Conservation (phyloP, 2,113 vertebrate species). For the Oceanodroma tethys region DNA sequence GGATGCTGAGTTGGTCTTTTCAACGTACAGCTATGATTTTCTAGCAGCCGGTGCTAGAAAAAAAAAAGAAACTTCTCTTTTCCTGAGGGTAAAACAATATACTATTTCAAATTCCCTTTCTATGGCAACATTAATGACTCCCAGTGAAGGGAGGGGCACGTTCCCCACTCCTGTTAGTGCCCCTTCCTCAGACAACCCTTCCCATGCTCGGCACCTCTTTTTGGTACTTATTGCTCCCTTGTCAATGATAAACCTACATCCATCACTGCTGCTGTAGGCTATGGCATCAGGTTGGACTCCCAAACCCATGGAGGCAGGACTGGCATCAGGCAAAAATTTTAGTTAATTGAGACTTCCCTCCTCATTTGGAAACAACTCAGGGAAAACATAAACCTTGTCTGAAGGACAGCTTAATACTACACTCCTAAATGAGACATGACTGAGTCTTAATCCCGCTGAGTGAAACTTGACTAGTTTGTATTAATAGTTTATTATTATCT, state of each 20-base stretch:
- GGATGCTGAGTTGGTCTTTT: not conserved
- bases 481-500: conserved; percentile 41
- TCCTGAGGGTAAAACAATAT: not conserved
- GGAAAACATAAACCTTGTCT: conserved; percentile 39
- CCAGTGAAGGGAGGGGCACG: not conserved
- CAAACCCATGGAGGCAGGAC: not conserved
- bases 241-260: not conserved
- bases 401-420: conserved; percentile 23
- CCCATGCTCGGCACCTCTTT: not conserved
- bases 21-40: not conserved
- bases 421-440: conserved; percentile 34
- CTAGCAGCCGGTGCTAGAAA: not conserved
- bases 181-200: not conserved
- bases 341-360: conserved; percentile 43
- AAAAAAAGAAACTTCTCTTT: not conserved
- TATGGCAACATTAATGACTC: not conserved
- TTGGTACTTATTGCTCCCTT: not conserved
- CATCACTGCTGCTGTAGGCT: not conserved
- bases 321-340: conserved; percentile 5
- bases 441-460: conserved; percentile 33
- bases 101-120: not conserved
- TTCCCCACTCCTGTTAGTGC: not conserved
- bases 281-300: not conserved
- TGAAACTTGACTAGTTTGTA: conserved; percentile 31
- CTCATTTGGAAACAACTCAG: conserved; percentile 26